Percentiles rank a stretch among this genome's conserved stretches.
Evolutionary conservation across 2,797 vertebrate species (phyloP).

Genomic region (Anas bahamensis): DNA sequence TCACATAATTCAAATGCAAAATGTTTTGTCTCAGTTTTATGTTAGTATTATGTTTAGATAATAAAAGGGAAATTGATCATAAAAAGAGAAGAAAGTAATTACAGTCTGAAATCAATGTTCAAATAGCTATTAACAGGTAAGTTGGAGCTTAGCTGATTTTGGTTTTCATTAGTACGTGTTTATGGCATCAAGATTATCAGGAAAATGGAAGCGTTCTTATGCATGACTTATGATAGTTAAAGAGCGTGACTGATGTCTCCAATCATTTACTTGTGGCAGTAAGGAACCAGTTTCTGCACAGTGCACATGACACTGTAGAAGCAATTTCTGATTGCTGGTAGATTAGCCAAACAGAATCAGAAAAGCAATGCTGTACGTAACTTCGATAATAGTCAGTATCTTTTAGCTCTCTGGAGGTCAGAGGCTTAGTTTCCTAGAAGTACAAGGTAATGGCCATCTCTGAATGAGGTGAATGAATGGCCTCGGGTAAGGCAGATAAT

Average conservation of each 20-base stretch:
- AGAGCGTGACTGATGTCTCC: background rate
- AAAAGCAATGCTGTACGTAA: background rate
- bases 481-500: background rate
- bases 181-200: background rate
- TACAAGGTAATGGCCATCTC: background rate
- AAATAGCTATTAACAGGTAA: background rate
- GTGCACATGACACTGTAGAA: background rate
- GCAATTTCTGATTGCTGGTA: background rate
- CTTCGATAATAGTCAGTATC: background rate
- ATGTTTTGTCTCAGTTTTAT: background rate
- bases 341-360: background rate
- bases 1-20: background rate
- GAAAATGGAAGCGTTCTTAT: background rate
- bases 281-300: background rate
- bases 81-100: background rate
- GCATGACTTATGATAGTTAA: background rate
- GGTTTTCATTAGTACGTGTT: background rate
- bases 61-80: background rate
- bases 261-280: background rate
- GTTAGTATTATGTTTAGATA: background rate
- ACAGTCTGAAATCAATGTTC: background rate
- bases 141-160: background rate
- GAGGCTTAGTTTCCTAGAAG: background rate
- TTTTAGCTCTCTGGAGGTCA: background rate
- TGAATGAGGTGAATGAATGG: background rate